A percentile compares a stretch with the other conserved stretches of the same genome.
Conservation (phyloP, 23 tunicate genomes). For the Oikopleura dioica region DNA sequence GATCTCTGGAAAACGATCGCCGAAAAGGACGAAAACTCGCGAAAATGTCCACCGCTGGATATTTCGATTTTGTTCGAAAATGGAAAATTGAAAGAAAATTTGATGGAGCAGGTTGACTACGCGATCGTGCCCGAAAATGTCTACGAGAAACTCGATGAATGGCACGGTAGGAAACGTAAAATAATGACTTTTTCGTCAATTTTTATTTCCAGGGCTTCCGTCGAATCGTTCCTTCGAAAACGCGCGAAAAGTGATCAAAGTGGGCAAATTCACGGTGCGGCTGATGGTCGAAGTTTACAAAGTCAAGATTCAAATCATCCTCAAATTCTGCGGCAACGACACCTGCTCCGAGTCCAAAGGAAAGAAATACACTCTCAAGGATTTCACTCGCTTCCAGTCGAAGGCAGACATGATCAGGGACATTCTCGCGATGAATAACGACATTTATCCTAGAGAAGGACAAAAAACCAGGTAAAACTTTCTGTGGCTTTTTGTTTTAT, state of each 20-base stretch:
- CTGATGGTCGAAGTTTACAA: background rate
- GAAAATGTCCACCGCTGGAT: background rate
- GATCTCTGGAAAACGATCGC: background rate
- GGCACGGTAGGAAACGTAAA: too few species aligned
- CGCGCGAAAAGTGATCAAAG: background rate
- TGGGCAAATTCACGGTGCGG: conserved; percentile 5
- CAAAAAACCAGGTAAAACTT: too few species aligned
- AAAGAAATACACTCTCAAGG: background rate
- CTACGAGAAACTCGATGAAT: background rate
- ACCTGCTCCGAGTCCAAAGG: background rate
- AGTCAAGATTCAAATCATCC: background rate
- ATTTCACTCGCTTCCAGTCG: background rate
- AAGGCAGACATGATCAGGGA: conserved; percentile 8
- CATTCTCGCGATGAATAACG: background rate
- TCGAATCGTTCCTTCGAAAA: background rate
- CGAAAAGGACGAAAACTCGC: background rate
- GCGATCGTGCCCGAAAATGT: background rate
- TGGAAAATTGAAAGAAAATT: background rate
- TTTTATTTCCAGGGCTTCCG: too few species aligned
- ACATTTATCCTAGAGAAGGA: background rate
- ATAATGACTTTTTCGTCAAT: too few species aligned
- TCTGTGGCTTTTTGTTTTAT: too few species aligned
- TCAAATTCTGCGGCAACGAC: background rate
- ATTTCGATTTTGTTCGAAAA: background rate
- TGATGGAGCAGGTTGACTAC: background rate